A percentile compares a stretch with the other conserved stretches of the same genome.
Evolutionary conservation across 1,140 invertebrate genomes (phyloP).

Genomic region (Metaphire vulgaris): DNA sequence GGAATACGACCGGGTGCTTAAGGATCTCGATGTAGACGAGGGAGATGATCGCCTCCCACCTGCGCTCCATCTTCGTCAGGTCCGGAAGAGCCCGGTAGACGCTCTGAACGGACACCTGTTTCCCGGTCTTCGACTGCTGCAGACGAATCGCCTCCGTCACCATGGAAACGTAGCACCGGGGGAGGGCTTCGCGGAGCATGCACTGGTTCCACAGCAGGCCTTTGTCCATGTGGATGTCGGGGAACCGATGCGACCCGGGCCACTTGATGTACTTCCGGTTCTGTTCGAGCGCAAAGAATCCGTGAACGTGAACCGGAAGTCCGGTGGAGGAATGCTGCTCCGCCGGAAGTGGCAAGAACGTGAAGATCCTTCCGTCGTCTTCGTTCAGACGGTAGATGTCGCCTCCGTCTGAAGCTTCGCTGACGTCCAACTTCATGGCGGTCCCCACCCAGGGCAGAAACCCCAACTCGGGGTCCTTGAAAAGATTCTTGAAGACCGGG

Average conservation of each 20-base stretch:
- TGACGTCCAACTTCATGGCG: slow-evolving; percentile 32
- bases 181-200: slow-evolving; percentile 36
- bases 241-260: slow-evolving; percentile 26
- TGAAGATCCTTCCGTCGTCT: slow-evolving; percentile 40
- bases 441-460: slow-evolving; percentile 39
- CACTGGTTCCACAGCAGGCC: slow-evolving; percentile 39
- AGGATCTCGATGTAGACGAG: slow-evolving; percentile 26
- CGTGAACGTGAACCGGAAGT: slow-evolving; percentile 44
- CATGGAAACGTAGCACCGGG: slow-evolving; percentile 22
- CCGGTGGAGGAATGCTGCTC: slow-evolving; percentile 32
- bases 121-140: neutral
- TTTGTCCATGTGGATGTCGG: slow-evolving; percentile 33
- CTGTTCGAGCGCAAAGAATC: slow-evolving; percentile 42
- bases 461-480: slow-evolving; percentile 23
- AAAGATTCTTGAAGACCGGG: slow-evolving; percentile 23
- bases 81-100: slow-evolving; percentile 27
- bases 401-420: neutral
- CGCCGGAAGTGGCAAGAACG: slow-evolving; percentile 43
- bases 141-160: slow-evolving; percentile 20
- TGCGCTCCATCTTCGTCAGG: slow-evolving; percentile 19
- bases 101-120: neutral
- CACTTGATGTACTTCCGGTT: slow-evolving; percentile 40
- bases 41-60: slow-evolving; percentile 21
- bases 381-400: neutral
- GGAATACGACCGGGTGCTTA: slow-evolving; percentile 19